Evolutionary conservation across 2,113 vertebrate species (phyloP).

Genomic region (Macrotis lagotis): DNA sequence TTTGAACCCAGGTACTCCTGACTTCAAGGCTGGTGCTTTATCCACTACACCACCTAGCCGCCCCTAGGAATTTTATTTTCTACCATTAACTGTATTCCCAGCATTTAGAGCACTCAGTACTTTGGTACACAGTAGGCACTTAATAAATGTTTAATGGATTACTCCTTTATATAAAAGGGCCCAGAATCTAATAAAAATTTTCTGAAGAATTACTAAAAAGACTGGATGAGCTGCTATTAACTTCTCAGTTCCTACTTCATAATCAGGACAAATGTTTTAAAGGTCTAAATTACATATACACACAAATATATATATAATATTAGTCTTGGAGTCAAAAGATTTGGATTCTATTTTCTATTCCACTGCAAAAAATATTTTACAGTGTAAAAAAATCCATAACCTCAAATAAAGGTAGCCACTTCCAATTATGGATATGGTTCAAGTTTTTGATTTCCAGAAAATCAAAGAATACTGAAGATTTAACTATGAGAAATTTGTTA

Average conservation of each 20-base stretch:
- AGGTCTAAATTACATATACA: constrained; percentile 7
- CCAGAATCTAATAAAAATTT: constrained; percentile 56
- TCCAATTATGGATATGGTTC: constrained; percentile 55
- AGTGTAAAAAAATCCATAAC: constrained; percentile 41
- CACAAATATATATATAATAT: constrained; percentile 23
- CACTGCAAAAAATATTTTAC: constrained; percentile 52
- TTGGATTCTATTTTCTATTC: constrained; percentile 48
- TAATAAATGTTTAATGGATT: not conserved
- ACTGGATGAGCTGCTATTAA: constrained; percentile 5
- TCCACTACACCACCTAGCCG: too few relatives aligned
- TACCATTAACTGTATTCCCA: not conserved
- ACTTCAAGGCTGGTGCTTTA: too few relatives aligned
- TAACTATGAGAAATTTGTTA: constrained; percentile 50
- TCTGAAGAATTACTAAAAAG: constrained; percentile 41
- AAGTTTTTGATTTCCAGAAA: constrained; percentile 62
- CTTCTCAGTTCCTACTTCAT: constrained; percentile 40
- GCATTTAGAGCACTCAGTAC: not conserved
- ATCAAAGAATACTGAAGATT: constrained; percentile 57
- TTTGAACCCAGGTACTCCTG: too few relatives aligned
- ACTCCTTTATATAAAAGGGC: not conserved
- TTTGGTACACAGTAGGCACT: not conserved
- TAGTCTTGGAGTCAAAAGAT: constrained; percentile 45
- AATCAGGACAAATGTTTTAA: not conserved
- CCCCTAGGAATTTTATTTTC: not conserved
- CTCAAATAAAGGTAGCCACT: constrained; percentile 49